Conservation (phyloP, 2,888 invertebrate genomes). For the Watsonalla binaria region DNA sequence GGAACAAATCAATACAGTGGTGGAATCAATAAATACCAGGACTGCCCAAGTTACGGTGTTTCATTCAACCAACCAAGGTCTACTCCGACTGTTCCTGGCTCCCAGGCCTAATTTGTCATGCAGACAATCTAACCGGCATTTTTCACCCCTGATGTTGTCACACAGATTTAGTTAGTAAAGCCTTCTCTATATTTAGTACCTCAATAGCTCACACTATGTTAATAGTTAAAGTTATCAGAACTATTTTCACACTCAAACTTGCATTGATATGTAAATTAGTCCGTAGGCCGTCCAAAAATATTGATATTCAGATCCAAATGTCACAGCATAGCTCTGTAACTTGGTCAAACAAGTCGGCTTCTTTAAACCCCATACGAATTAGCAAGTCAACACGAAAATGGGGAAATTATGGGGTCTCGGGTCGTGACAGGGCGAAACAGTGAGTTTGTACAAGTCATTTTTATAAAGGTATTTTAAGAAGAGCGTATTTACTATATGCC, state of each 20-base stretch:
- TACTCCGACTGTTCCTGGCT: too few species aligned
- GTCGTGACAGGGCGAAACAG: conserved; percentile 47
- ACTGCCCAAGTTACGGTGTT: too few species aligned
- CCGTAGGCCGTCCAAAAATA: conserved; percentile 5
- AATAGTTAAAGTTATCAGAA: not conserved
- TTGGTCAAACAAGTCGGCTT: conserved; percentile 26
- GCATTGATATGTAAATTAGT: conserved; percentile 3
- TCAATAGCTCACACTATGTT: not conserved
- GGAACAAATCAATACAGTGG: too few species aligned
- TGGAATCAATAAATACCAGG: too few species aligned
- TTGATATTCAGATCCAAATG: conserved; percentile 17
- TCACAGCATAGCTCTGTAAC: conserved; percentile 17
- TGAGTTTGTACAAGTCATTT: conserved; percentile 42
- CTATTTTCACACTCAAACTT: not conserved
- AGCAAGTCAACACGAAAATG: conserved; percentile 40
- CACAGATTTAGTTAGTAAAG: too few species aligned
- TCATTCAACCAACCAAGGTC: too few species aligned
- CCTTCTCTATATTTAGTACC: too few species aligned
- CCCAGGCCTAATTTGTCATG: too few species aligned
- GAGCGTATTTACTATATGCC: conserved; percentile 51
- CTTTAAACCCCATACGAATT: conserved; percentile 45
- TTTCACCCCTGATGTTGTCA: not conserved
- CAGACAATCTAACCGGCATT: too few species aligned
- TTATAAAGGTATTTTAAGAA: conserved; percentile 39
- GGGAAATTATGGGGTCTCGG: conserved; percentile 32